phyloP scores from a whole-genome alignment of 2,797 vertebrate genomes.

The Oreortyx pictus region DNA sequence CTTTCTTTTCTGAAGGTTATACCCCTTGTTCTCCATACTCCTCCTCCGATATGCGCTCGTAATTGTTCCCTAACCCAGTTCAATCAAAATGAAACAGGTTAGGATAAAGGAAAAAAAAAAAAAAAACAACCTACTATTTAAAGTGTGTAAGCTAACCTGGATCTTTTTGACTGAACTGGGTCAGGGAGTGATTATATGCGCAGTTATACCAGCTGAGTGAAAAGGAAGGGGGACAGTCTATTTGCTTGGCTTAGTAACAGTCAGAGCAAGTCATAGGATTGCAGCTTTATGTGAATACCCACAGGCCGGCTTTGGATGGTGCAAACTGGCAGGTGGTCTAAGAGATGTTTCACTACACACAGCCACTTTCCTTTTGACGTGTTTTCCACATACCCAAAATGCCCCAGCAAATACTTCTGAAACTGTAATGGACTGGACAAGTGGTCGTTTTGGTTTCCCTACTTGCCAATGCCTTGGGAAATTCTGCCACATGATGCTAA shows the following conservation, averaged over 20 bases:
- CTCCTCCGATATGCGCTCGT: neutral
- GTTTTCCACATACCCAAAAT: neutral
- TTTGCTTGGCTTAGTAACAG: slow-evolving; percentile 38
- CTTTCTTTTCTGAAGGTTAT: slow-evolving; percentile 18
- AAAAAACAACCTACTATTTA: slow-evolving; percentile 1
- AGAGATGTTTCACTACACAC: neutral
- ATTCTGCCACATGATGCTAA: neutral
- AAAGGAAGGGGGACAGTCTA: slow-evolving; percentile 12
- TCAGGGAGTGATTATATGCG: slow-evolving; percentile 23
- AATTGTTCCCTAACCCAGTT: slow-evolving; percentile 67
- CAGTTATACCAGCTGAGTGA: neutral
- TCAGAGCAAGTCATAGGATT: neutral
- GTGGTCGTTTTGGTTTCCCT: neutral
- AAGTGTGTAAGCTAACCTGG: slow-evolving; percentile 61
- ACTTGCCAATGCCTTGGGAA: neutral
- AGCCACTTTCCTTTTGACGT: neutral
- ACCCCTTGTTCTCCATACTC: neutral
- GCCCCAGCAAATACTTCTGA: neutral
- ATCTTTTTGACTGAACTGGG: slow-evolving; percentile 71
- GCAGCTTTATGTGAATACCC: neutral
- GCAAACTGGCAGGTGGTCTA: neutral
- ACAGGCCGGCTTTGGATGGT: neutral
- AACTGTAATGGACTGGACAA: neutral
- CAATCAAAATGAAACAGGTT: slow-evolving; percentile 66
- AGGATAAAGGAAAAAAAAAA: neutral